These are phyloP conservation scores for Holocentrus rufus DNA, from an alignment of 2,797 vertebrate species.

Conservation along the genomic window DNA sequence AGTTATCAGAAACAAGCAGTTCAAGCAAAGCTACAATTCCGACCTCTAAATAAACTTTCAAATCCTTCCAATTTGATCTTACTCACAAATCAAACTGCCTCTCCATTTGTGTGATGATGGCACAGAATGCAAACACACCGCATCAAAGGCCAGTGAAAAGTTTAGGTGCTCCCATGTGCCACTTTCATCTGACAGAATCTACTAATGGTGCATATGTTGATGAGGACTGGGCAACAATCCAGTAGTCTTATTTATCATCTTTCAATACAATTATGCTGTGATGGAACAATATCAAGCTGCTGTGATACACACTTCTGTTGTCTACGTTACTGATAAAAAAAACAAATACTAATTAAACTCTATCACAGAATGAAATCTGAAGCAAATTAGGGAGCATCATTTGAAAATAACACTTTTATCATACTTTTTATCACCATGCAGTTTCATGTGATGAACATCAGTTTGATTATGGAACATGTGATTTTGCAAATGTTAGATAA, in stretches of 20 bases:
- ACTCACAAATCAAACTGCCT: background rate
- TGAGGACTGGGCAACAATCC: background rate
- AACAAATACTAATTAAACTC: background rate
- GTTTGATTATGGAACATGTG: too few species aligned
- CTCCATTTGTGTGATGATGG: background rate
- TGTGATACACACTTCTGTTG: background rate
- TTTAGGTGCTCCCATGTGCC: background rate
- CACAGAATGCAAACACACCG: constrained; percentile 6
- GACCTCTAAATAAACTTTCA: background rate
- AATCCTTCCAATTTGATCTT: background rate
- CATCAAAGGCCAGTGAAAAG: too few species aligned
- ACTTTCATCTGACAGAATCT: background rate
- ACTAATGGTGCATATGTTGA: background rate
- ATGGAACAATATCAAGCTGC: background rate
- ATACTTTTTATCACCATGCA: too few species aligned
- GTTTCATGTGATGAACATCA: too few species aligned
- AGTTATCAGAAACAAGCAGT: background rate
- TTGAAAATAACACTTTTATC: too few species aligned
- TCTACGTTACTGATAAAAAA: background rate
- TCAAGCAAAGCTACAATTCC: background rate
- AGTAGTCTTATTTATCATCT: background rate
- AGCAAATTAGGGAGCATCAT: too few species aligned
- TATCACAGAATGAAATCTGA: background rate
- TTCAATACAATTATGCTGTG: background rate
- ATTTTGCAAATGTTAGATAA: too few species aligned